A percentile compares a stretch with the other conserved stretches of the same genome.
phyloP scores from a whole-genome alignment of 2,113 vertebrate species.

The Leptosomus discolor region DNA sequence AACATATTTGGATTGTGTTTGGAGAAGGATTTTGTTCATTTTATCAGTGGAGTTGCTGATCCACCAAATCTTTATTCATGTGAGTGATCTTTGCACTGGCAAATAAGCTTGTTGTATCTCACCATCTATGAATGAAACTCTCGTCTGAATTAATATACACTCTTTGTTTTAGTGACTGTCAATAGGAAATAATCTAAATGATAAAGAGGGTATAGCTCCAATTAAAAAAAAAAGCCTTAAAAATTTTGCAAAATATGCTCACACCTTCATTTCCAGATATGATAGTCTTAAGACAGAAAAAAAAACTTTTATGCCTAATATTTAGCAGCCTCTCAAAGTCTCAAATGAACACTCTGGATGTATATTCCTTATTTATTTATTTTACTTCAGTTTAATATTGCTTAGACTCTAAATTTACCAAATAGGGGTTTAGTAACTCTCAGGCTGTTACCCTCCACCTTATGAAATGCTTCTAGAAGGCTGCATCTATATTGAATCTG shows the following conservation, averaged over 20 bases:
- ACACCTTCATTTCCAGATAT: background rate
- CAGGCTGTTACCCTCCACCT: background rate
- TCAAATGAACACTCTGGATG: background rate
- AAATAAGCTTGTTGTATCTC: conserved; percentile 39
- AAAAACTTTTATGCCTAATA: background rate
- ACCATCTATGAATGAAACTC: conserved; percentile 6
- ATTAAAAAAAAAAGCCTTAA: background rate
- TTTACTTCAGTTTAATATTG: background rate
- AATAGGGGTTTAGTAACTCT: background rate
- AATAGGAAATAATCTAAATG: background rate
- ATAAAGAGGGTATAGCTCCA: background rate
- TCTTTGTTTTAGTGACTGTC: conserved; percentile 4
- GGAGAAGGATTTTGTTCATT: conserved; percentile 4
- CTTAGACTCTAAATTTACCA: background rate
- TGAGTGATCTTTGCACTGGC: conserved; percentile 60
- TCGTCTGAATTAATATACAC: background rate
- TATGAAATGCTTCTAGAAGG: background rate
- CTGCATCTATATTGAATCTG: background rate
- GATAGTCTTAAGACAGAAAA: background rate
- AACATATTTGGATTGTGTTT: conserved; percentile 12
- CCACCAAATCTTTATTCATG: conserved; percentile 60
- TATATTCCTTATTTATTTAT: background rate
- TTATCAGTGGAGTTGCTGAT: conserved; percentile 19
- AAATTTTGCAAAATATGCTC: background rate
- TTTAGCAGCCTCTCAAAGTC: background rate